Percentiles rank a stretch among this genome's conserved stretches.
Evolutionary conservation across 2,888 invertebrate genomes (phyloP).

Genomic region (Cryptus armator): DNA sequence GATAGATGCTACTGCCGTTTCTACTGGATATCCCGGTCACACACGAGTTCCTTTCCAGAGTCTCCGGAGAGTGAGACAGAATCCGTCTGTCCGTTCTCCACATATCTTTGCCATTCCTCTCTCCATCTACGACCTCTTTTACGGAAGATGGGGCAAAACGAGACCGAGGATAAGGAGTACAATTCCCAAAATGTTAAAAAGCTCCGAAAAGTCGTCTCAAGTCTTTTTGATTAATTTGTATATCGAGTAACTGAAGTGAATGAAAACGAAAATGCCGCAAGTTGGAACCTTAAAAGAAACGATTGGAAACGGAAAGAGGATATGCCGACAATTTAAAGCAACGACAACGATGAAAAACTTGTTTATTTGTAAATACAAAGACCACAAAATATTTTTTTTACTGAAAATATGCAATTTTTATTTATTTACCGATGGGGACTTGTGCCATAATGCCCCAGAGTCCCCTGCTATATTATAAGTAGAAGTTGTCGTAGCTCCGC

Average conservation of each 20-base stretch:
- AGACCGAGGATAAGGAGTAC: not conserved
- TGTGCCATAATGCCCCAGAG: constrained; percentile 16
- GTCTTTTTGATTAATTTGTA: not conserved
- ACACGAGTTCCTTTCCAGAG: constrained; percentile 61
- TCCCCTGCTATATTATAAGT: constrained; percentile 30
- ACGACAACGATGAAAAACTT: too few species aligned
- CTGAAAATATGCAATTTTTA: not conserved
- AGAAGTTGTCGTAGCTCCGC: constrained; percentile 44
- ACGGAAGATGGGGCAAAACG: not conserved
- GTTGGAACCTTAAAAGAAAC: too few species aligned
- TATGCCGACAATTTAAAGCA: too few species aligned
- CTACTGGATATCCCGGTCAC: constrained; percentile 64
- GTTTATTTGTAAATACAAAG: too few species aligned
- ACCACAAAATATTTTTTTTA: not conserved
- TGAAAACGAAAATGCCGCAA: not conserved
- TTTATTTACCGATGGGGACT: not conserved
- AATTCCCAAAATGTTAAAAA: not conserved
- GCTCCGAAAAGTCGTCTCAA: not conserved
- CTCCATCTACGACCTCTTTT: not conserved
- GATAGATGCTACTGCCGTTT: constrained; percentile 55
- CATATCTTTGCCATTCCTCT: constrained; percentile 17
- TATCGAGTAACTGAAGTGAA: not conserved
- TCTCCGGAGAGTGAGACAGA: constrained; percentile 36
- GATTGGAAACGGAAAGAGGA: too few species aligned
- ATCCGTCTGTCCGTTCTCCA: constrained; percentile 28